Base-by-base conservation (phyloP, 2,888 invertebrate genomes). In the Papilio protenor region DNA sequence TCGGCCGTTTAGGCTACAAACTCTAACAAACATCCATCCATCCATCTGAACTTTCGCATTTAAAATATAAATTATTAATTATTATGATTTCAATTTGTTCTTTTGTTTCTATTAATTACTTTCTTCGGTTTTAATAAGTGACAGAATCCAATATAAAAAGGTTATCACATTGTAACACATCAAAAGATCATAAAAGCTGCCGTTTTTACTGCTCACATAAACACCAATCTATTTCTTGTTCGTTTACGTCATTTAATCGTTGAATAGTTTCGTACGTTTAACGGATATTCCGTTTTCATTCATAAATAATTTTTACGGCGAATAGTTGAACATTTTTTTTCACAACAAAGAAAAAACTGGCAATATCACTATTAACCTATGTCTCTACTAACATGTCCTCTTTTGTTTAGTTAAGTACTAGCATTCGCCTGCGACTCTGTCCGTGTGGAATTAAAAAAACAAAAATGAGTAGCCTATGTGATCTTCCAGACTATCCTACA, bases 141-240 rank as follows among this genome's bases (percentile, higher is more conserved):
- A 45, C 16, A 45, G 45, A 59, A 49, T 74, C 27, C 27, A 64
- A 64, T 64, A 74, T 27, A 27, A 74, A 74, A 11, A 61, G 23
- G 33, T 27, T 27, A 27, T 27, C 27, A 45, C 45, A 73, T 23
- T 5, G 21, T 64, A 61, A 59, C 21, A 40, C 49, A 71, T 71
- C 14, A 59, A 76, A 61, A 59, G 47, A 47, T 45, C 16, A 71
- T 71, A 61, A 71, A 71, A 27, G 59, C 59, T 49, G 47, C 47
- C 40, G 33, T 75, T 76, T 75, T 76, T 76, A 76, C 47, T 59
- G 33, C 69, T 40, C 40, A 8, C 21, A 69, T 55, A 75, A 70
- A 69, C 49, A 71, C n/a, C 27, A 45, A 70, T 71, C 71, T 75
- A 66, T 69, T 61, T 71, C 57, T 61, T 45, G 69, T 21, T 27